Evolutionary conservation across 2,888 invertebrate species (phyloP), one percentile per base, ranked within the genome.

Genomic region (Oligia fasciuncula): DNA sequence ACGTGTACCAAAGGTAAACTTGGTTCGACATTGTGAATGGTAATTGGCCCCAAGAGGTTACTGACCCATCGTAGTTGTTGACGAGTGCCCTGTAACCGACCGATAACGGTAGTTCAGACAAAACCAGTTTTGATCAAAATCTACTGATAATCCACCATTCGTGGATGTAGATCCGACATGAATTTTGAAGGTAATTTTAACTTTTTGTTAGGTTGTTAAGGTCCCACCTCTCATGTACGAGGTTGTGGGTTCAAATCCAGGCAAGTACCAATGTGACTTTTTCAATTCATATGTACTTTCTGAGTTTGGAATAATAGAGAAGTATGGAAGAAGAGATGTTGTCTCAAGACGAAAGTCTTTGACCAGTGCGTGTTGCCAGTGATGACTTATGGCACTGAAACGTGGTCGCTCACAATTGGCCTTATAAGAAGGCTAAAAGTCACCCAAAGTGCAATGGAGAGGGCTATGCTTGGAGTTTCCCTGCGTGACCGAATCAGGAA

Each of bases 11-110:
- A 23, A 29, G 49, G 14, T 23, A 40, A 17, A 57, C 11, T 77
- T 29, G 1, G n/a, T 17, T 66, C 40, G 40, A 51, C 29, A 77
- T 49, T 66, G 35, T 79, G 57, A 68, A 29, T 69, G 19, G 19
- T 62, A 81, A 66, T 49, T 70, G 60, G 65, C 43, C 23, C 14
- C 43, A 70, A n/a, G 40, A 70, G 83, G 77, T 83, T 17, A 51
- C 35, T 68, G 67, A 63, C 68, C 82, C 40, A 14, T 19, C 23
- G 40, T 29, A 14, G 14, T 68, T 73, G 54, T 49, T 49, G 67
- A 51, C 23, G 40, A 81, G 57, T 49, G 29, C n/a, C 54, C 46
- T 13, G 54, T 9, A 54, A 46, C 35, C 43, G 4, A 60, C 13
- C 9, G 77, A 60, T 40, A 70, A 66, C 80, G 11, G 68, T 70